Evolutionary conservation across 2,888 invertebrate genomes (phyloP).

Genomic region (Sipha maydis): DNA sequence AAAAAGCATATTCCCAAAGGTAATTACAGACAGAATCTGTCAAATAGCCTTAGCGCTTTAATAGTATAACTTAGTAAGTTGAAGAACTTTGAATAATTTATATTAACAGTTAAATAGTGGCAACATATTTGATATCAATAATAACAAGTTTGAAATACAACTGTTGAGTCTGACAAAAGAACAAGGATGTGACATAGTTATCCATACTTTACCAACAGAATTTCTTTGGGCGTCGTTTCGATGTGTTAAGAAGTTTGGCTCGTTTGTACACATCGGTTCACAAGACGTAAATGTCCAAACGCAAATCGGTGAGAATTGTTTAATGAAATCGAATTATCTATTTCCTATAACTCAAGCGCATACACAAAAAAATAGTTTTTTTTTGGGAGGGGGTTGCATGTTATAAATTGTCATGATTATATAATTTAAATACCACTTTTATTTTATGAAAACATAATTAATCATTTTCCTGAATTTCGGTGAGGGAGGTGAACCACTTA

Average conservation of each 20-base stretch:
- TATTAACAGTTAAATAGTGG: constrained; percentile 47
- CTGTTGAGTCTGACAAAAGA: constrained; percentile 62
- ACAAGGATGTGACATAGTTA: constrained; percentile 70
- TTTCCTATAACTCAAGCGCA: no score
- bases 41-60: constrained; percentile 20
- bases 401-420: no score
- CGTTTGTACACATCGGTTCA: constrained; percentile 74
- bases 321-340: not conserved
- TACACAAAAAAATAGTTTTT: no score
- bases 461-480: no score
- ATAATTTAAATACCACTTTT: no score
- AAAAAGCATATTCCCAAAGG: constrained; percentile 71
- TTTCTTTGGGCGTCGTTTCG: constrained; percentile 72
- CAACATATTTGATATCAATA: constrained; percentile 57
- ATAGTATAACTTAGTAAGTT: constrained; percentile 1
- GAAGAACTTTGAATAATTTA: not conserved
- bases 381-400: no score
- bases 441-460: no score
- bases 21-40: constrained; percentile 64
- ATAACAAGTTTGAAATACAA: constrained; percentile 62
- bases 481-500: no score
- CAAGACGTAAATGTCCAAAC: constrained; percentile 72
- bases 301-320: constrained; percentile 68
- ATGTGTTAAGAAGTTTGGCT: constrained; percentile 71
- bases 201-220: constrained; percentile 72